These are phyloP conservation scores for Taenioides sp. DNA, from an alignment of 2,797 vertebrate genomes.

Conservation along the genomic window DNA sequence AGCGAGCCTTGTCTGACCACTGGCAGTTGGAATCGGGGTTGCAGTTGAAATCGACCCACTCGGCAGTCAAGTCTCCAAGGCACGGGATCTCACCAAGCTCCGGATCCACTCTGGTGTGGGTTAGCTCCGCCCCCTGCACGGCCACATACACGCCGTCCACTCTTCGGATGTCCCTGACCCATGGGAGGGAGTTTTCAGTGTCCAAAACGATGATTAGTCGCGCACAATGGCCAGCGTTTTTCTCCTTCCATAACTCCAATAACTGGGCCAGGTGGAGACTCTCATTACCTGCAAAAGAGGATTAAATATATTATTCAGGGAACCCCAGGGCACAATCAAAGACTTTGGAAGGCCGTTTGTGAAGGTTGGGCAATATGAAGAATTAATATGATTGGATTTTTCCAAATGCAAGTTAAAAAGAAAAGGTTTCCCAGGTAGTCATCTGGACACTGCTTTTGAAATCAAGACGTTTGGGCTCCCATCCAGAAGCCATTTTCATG, in stretches of 20 bases:
- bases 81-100: constrained; percentile 79
- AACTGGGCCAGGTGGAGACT: constrained; percentile 84
- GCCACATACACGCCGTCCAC: constrained; percentile 87
- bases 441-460: too few relatives aligned
- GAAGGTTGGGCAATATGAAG: background rate
- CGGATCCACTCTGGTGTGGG: constrained; percentile 70
- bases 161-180: constrained; percentile 89
- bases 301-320: constrained; percentile 1
- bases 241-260: constrained; percentile 93
- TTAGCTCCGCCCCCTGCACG: constrained; percentile 88
- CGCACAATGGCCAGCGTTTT: constrained; percentile 87
- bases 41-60: constrained; percentile 98
- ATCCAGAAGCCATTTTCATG: too few relatives aligned
- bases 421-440: too few relatives aligned
- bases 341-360: background rate
- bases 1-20: constrained; percentile 86
- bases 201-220: constrained; percentile 92
- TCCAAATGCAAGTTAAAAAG: too few relatives aligned
- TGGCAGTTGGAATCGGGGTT: constrained; percentile 81
- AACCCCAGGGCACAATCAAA: background rate
- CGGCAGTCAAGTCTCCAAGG: constrained; percentile 91
- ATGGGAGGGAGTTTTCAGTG: constrained; percentile 87
- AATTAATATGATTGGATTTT: background rate
- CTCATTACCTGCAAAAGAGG: constrained; percentile 81
- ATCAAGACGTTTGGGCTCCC: too few relatives aligned